These are phyloP conservation scores for Butorides virescens DNA, from an alignment of 2,113 vertebrate species.

Conservation along the genomic window DNA sequence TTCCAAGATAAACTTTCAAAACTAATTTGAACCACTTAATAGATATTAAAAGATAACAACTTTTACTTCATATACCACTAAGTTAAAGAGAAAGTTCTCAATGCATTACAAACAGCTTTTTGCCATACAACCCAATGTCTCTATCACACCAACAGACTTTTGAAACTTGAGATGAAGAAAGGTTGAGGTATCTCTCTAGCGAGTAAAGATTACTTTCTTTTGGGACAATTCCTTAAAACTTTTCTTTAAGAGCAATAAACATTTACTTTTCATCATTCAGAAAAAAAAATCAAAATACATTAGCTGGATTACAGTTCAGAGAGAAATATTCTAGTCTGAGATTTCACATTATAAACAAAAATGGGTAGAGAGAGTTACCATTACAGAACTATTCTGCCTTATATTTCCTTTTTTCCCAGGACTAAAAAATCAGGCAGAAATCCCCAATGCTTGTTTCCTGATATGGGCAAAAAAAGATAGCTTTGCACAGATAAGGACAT, in stretches of 20 bases:
- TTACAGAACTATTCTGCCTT: background rate
- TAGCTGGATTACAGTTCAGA: background rate
- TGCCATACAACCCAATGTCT: background rate
- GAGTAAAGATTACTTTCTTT: background rate
- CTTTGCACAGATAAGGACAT: background rate
- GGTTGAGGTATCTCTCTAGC: background rate
- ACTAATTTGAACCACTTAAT: background rate
- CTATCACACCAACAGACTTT: background rate
- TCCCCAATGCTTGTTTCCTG: background rate
- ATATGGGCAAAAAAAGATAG: background rate
- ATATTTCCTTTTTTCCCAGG: background rate
- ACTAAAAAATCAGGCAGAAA: background rate
- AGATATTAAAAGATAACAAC: background rate
- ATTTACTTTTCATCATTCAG: background rate
- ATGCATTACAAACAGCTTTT: background rate
- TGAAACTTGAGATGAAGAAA: background rate
- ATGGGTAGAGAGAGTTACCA: background rate
- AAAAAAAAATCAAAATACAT: background rate
- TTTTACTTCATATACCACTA: background rate
- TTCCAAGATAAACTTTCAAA: background rate
- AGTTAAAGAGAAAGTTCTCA: background rate
- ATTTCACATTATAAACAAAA: background rate
- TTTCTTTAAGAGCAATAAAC: background rate
- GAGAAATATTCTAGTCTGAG: background rate
- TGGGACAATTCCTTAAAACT: background rate